Conservation (phyloP, 2,888 invertebrate species). For the Ormyrus thymus region DNA sequence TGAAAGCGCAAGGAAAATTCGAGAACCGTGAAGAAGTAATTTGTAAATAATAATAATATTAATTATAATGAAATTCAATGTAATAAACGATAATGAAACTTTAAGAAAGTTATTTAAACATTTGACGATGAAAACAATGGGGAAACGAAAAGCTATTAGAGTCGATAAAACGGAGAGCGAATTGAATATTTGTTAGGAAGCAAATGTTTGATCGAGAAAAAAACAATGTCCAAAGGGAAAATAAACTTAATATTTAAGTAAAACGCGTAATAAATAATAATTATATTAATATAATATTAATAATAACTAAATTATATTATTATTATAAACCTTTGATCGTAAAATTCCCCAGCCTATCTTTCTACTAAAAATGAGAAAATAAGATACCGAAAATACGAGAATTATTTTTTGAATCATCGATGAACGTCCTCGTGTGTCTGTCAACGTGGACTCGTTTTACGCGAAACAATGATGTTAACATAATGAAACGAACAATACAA, state of each 20-base stretch:
- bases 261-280: constrained; percentile 55
- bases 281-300: constrained; percentile 52
- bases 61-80: constrained; percentile 32
- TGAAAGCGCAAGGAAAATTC: constrained; percentile 54
- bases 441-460: constrained; percentile 44
- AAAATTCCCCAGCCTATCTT: constrained; percentile 69
- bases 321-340: constrained; percentile 60
- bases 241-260: constrained; percentile 58
- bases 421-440: constrained; percentile 50
- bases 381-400: constrained; percentile 59
- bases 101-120: constrained; percentile 52
- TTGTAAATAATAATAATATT: constrained; percentile 50
- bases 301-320: constrained; percentile 52
- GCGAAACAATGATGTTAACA: constrained; percentile 41
- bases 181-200: constrained; percentile 48
- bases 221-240: constrained; percentile 62
- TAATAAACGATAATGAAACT: constrained; percentile 44
- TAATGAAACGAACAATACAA: neutral
- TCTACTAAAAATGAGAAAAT: constrained; percentile 64
- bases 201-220: constrained; percentile 40
- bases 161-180: constrained; percentile 37
- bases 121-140: constrained; percentile 42
- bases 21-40: constrained; percentile 48
- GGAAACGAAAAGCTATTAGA: constrained; percentile 48
- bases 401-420: constrained; percentile 70